Evolutionary conservation across 2,888 invertebrate genomes (phyloP).

Genomic region (Cheilosia impressa): DNA sequence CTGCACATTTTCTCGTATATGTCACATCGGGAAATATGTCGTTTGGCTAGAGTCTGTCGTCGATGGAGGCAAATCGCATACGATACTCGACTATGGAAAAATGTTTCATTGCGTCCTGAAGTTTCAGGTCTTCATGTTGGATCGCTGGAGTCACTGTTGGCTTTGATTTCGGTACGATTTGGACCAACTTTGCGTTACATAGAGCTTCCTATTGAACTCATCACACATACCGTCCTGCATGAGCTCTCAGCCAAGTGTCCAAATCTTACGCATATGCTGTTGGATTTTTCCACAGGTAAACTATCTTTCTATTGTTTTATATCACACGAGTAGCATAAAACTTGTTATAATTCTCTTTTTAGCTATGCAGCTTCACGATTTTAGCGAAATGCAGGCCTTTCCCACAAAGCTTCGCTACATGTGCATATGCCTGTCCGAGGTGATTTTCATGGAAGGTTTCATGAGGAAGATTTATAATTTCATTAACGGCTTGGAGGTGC

Average conservation of each 20-base stretch:
- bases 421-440: conserved; percentile 98
- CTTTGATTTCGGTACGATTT: conserved; percentile 94
- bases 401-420: conserved; percentile 98
- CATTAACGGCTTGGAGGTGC: conserved; percentile 96
- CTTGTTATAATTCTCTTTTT: background rate
- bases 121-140: conserved; percentile 91
- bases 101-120: conserved; percentile 97
- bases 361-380: conserved; percentile 99
- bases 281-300: conserved; percentile 96
- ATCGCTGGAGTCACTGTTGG: conserved; percentile 93
- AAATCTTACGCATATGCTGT: conserved; percentile 96
- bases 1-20: conserved; percentile 97
- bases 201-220: conserved; percentile 97
- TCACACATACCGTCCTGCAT: conserved; percentile 98
- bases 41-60: conserved; percentile 96
- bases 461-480: conserved; percentile 99
- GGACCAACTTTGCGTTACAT: conserved; percentile 95
- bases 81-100: conserved; percentile 97
- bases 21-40: conserved; percentile 96
- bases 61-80: conserved; percentile 98
- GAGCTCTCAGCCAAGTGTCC: conserved; percentile 98
- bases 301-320: background rate
- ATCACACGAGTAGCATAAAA: background rate
- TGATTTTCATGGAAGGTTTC: conserved; percentile 99
- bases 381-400: conserved; percentile 99